These are phyloP conservation scores for Azemiops feae DNA, from an alignment of 2,113 vertebrate species.

Conservation along the genomic window DNA sequence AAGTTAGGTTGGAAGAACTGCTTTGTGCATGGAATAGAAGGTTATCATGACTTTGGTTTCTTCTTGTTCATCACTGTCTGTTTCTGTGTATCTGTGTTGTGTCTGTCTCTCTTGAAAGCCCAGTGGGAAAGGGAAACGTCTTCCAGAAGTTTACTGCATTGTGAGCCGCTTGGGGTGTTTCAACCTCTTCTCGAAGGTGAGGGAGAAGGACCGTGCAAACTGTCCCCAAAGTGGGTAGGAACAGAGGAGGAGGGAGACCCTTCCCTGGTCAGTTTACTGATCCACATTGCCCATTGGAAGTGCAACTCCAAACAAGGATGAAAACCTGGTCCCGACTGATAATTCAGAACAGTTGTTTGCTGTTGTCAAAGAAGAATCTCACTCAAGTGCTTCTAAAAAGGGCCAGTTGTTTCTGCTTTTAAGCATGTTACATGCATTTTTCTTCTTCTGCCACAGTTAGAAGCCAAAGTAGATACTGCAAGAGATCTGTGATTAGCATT, in stretches of 20 bases:
- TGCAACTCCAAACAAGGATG: not conserved
- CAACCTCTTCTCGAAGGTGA: conserved; percentile 96
- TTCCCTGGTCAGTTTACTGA: not conserved
- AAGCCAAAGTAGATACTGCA: not conserved
- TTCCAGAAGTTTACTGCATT: conserved; percentile 97
- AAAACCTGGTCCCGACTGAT: not conserved
- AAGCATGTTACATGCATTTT: not conserved
- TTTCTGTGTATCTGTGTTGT: conserved; percentile 32
- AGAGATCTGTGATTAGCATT: not conserved
- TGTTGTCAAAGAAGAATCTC: not conserved
- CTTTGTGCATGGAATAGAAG: not conserved
- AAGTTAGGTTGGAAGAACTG: not conserved
- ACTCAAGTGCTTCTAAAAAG: not conserved
- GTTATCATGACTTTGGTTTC: not conserved
- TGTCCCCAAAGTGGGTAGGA: not conserved
- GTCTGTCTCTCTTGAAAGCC: conserved; percentile 72
- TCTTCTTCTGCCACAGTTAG: not conserved
- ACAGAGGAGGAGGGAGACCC: not conserved
- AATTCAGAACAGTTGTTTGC: not conserved
- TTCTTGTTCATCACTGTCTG: conserved; percentile 12
- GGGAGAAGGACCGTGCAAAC: not conserved
- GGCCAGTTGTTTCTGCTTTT: not conserved
- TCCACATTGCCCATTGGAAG: not conserved
- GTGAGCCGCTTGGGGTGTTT: conserved; percentile 96
- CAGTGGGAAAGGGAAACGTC: conserved; percentile 90